A percentile compares a stretch with the other conserved stretches of the same genome.
Evolutionary conservation across 64 coral and sea anemone genomes (phyloP).

Genomic region (Montipora cactus): DNA sequence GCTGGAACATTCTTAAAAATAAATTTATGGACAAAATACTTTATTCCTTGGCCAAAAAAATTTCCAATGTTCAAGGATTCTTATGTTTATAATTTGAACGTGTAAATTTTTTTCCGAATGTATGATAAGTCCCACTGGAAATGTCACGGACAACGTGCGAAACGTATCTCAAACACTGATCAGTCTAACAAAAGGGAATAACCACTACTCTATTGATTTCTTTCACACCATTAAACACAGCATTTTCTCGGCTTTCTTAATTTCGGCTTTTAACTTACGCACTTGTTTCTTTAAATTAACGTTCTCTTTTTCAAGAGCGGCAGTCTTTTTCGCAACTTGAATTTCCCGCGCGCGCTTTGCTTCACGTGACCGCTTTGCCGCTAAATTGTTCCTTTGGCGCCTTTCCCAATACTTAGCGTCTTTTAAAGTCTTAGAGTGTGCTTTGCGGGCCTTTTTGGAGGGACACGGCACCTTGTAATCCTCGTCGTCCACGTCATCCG

Average conservation of each 20-base stretch:
- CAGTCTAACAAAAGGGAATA: too few relatives aligned
- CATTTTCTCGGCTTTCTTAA: slow-evolving; percentile 39
- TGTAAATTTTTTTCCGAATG: too few relatives aligned
- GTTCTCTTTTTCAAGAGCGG: slow-evolving; percentile 49
- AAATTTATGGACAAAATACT: too few relatives aligned
- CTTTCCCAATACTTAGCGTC: slow-evolving; percentile 52
- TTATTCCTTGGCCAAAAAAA: too few relatives aligned
- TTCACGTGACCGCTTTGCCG: slow-evolving; percentile 57
- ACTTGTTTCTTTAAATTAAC: slow-evolving; percentile 25
- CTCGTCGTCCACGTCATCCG: not conserved
- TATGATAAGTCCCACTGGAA: too few relatives aligned
- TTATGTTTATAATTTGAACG: too few relatives aligned
- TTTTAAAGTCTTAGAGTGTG: not conserved
- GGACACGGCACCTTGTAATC: slow-evolving; percentile 1
- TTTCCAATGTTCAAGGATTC: too few relatives aligned
- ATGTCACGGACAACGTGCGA: too few relatives aligned
- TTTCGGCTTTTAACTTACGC: slow-evolving; percentile 9
- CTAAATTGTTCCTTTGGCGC: slow-evolving; percentile 64
- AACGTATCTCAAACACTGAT: too few relatives aligned
- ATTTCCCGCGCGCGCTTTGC: slow-evolving; percentile 55
- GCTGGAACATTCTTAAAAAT: too few relatives aligned
- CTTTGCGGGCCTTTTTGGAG: not conserved
- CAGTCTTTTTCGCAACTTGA: slow-evolving; percentile 24
- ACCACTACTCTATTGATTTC: not conserved
- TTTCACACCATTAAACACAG: not conserved